Evolutionary conservation across 2,113 vertebrate species (phyloP), one percentile per base, ranked within the genome.

Genomic region (Entelurus aequoreus): DNA sequence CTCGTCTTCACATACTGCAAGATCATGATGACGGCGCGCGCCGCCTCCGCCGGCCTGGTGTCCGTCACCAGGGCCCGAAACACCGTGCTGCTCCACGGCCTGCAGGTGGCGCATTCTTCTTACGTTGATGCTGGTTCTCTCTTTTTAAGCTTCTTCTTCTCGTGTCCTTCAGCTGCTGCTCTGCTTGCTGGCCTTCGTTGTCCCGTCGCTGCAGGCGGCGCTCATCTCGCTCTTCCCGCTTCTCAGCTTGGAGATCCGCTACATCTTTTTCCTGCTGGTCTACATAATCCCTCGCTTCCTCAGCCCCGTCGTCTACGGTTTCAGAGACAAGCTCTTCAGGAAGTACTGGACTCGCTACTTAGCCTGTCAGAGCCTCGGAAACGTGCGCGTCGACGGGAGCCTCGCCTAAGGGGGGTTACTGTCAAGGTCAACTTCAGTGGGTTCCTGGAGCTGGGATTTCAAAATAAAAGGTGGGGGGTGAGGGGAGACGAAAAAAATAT

Each of bases 221-320:
- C 88, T 92, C 54, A 88, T 91, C 84, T 74, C 84, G 4, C 73
- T 88, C 13, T 91, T 90, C 70, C n/a, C 88, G 0, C 21, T 7
- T 35, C 68, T 84, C 2, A 64, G 83, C 10, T 65, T 90, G 72
- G 90, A 91, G 81, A 91, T 91, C 9, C 87, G 88, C 1, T 91
- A 92, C 65, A 54, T 90, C 65, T 90, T 89, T 68, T 91, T 88
- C 69, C 73, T 92, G 71, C 71, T 91, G 21, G 89, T 92, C 16
- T 91, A 91, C 76, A 87, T 92, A 63, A 90, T 91, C 15, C 90
- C 90, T 0, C 85, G 90, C 4, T 91, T 91, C 69, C 66, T 92
- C 51, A 91, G 90, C 54, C 90, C 91, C 0, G 75, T 91, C 47
- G 88, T 92, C 63, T 92, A 92, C 12, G 91, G 91, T 0, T 90